Conservation (phyloP, 2,113 vertebrate genomes). For the Callaeas wilsoni region DNA sequence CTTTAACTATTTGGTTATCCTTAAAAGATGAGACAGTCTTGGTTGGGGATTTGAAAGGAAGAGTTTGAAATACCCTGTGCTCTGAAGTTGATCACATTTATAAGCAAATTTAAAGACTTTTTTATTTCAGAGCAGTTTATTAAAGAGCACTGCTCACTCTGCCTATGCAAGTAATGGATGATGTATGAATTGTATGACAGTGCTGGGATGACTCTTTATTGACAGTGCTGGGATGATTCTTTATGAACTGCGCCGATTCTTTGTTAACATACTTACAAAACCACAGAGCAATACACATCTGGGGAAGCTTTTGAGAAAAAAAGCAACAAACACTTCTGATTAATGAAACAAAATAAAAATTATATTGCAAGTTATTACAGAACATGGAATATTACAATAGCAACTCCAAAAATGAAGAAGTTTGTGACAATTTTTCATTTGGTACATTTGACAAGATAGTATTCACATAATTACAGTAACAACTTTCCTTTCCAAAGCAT, state of each 20-base stretch:
- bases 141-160: neutral
- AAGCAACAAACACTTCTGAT: neutral
- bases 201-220: conserved; percentile 27
- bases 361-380: conserved; percentile 18
- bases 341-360: conserved; percentile 52
- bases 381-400: conserved; percentile 24
- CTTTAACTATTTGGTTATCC: conserved; percentile 24
- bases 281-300: neutral
- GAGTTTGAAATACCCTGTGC: neutral
- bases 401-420: neutral
- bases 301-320: conserved; percentile 15
- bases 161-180: conserved; percentile 19
- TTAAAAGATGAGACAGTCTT: neutral
- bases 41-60: neutral
- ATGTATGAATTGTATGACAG: neutral
- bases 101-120: conserved; percentile 1
- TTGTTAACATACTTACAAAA: conserved; percentile 21
- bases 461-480: neutral
- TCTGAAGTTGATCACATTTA: conserved; percentile 45
- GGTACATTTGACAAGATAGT: neutral
- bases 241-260: neutral
- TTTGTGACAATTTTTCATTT: neutral
- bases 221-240: neutral
- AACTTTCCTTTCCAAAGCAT: neutral
- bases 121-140: neutral